These are phyloP conservation scores for Megalopta genalis DNA, from an alignment of 1,140 invertebrate species.

Conservation along the genomic window DNA sequence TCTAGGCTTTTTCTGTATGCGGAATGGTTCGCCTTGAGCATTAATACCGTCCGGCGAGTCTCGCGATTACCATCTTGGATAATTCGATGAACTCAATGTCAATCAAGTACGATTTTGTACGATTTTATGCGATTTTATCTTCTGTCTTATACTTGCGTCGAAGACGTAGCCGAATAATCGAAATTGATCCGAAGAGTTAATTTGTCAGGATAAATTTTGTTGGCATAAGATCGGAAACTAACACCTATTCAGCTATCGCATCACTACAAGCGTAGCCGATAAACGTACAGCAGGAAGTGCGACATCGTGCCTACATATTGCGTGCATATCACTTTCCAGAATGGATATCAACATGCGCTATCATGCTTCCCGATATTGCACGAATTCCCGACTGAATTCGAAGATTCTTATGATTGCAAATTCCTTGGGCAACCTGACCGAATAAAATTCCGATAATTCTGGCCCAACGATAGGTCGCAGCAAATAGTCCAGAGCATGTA, in stretches of 20 bases:
- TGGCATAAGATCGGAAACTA: too few relatives aligned
- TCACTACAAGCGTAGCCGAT: neutral
- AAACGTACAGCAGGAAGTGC: slow-evolving; percentile 18
- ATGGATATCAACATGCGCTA: neutral
- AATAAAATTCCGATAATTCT: too few relatives aligned
- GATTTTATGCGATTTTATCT: neutral
- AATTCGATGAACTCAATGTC: slow-evolving; percentile 1
- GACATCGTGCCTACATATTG: neutral
- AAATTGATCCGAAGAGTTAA: too few relatives aligned
- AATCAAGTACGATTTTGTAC: neutral
- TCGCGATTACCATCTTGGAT: neutral
- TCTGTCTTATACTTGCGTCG: too few relatives aligned
- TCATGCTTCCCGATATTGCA: neutral
- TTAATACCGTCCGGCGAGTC: neutral
- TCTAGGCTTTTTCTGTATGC: slow-evolving; percentile 3
- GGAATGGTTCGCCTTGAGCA: slow-evolving; percentile 26
- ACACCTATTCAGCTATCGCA: slow-evolving; percentile 16
- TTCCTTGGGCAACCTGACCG: too few relatives aligned
- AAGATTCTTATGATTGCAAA: too few relatives aligned
- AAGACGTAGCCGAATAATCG: neutral
- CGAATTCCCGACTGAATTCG: too few relatives aligned
- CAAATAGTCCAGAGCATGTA: too few relatives aligned
- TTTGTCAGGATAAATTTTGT: too few relatives aligned
- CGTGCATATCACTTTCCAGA: neutral
- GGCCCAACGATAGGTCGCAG: too few relatives aligned